A percentile compares a stretch with the other conserved stretches of the same genome.
Evolutionary conservation across 2,113 vertebrate species (phyloP).

Genomic region (Egretta garzetta): DNA sequence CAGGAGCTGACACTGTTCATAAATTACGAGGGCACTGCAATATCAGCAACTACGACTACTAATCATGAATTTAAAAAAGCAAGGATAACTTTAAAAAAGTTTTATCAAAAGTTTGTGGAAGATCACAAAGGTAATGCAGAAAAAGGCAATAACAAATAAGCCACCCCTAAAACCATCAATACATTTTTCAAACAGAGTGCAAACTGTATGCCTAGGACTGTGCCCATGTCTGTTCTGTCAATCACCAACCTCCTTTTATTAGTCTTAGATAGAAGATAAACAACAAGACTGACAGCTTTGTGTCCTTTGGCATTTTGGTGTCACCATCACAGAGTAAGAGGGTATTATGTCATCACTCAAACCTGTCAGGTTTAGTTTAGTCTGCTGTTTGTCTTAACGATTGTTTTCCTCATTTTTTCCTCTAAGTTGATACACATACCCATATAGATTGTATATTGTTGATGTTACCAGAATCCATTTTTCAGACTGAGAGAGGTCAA

Average conservation of each 20-base stretch:
- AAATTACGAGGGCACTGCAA: background rate
- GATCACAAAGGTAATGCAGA: background rate
- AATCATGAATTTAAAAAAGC: background rate
- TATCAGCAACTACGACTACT: background rate
- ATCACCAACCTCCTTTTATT: conserved; percentile 72
- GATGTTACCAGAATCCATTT: conserved; percentile 18
- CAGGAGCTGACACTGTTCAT: background rate
- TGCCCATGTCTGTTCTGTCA: conserved; percentile 55
- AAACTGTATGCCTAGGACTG: background rate
- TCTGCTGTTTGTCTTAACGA: conserved; percentile 54
- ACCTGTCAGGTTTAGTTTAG: conserved; percentile 67
- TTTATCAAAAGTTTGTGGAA: background rate
- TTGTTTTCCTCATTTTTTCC: conserved; percentile 54
- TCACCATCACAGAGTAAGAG: conserved; percentile 66
- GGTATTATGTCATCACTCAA: conserved; percentile 76
- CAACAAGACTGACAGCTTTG: conserved; percentile 75
- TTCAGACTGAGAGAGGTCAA: background rate
- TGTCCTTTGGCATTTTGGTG: conserved; percentile 77
- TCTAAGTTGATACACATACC: conserved; percentile 10
- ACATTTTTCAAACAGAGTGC: conserved; percentile 29
- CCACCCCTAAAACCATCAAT: conserved; percentile 29
- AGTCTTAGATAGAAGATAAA: conserved; percentile 75
- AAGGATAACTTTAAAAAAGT: background rate
- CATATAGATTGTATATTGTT: conserved; percentile 25
- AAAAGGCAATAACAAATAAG: conserved; percentile 42